Conservation (phyloP, 2,113 vertebrate genomes). For the Saguinus midas region DNA sequence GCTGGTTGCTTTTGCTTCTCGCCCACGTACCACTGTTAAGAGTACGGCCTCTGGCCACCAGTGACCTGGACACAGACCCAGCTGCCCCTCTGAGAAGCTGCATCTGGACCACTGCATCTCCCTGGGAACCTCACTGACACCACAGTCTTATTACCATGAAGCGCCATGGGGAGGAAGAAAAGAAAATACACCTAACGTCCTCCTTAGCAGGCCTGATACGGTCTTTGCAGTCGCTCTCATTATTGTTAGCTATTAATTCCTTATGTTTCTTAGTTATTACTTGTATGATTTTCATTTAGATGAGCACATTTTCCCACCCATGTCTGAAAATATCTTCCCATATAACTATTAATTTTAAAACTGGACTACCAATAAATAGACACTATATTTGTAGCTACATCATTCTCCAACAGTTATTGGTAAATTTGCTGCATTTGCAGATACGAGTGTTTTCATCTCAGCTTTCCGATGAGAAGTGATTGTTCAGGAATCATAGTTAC, state of each 20-base stretch:
- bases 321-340: neutral
- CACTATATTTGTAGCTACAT: neutral
- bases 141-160: neutral
- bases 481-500: neutral
- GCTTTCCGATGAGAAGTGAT: neutral
- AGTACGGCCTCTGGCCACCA: neutral
- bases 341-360: neutral
- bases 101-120: neutral
- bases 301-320: neutral
- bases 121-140: fast-evolving
- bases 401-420: too few species aligned
- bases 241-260: neutral
- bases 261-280: neutral
- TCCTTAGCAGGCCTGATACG: neutral
- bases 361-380: neutral
- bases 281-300: neutral
- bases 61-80: fast-evolving
- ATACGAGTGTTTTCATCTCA: neutral
- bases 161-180: fast-evolving
- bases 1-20: neutral
- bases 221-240: fast-evolving
- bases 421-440: neutral
- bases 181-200: neutral
- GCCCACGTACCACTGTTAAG: fast-evolving
- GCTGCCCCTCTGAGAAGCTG: neutral